Conservation (phyloP, 2,113 vertebrate species). For the Cottus gobio region DNA sequence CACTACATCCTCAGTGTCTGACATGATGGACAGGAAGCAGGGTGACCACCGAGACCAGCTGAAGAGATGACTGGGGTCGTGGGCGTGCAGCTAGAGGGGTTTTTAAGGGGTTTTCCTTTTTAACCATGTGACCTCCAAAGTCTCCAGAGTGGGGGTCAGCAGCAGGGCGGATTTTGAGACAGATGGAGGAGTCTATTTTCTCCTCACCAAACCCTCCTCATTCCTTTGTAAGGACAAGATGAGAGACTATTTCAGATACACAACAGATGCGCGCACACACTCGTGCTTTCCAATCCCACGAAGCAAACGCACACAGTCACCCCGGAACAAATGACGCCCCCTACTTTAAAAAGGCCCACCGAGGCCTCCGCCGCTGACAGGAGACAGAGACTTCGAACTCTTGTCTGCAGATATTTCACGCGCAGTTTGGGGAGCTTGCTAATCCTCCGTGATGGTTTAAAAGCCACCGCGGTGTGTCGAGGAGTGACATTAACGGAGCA, state of each 20-base stretch:
- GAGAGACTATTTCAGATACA: slow-evolving; percentile 80
- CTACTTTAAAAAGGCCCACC: background rate
- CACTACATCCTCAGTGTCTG: slow-evolving; percentile 77
- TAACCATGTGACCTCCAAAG: slow-evolving; percentile 74
- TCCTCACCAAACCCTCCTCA: slow-evolving; percentile 72
- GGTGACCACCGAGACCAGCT: slow-evolving; percentile 44
- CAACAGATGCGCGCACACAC: slow-evolving; percentile 80
- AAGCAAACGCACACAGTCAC: background rate
- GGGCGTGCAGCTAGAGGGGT: background rate
- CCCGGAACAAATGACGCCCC: slow-evolving; percentile 27
- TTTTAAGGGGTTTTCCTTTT: slow-evolving; percentile 74
- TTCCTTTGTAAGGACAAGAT: slow-evolving; percentile 82
- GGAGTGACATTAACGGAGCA: slow-evolving; percentile 37
- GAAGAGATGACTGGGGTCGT: slow-evolving; percentile 35
- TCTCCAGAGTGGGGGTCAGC: slow-evolving; percentile 60
- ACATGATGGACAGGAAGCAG: slow-evolving; percentile 73
- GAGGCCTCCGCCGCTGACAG: background rate
- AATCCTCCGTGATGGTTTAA: slow-evolving; percentile 4
- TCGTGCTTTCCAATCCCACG: slow-evolving; percentile 53
- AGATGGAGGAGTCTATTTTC: slow-evolving; percentile 85
- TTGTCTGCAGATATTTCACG: background rate
- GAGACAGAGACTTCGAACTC: background rate
- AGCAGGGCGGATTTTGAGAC: slow-evolving; percentile 71
- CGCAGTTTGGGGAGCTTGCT: background rate
- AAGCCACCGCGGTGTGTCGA: background rate